These are phyloP conservation scores for Amiota minor DNA, from an alignment of 2,888 invertebrate species.

Conservation along the genomic window DNA sequence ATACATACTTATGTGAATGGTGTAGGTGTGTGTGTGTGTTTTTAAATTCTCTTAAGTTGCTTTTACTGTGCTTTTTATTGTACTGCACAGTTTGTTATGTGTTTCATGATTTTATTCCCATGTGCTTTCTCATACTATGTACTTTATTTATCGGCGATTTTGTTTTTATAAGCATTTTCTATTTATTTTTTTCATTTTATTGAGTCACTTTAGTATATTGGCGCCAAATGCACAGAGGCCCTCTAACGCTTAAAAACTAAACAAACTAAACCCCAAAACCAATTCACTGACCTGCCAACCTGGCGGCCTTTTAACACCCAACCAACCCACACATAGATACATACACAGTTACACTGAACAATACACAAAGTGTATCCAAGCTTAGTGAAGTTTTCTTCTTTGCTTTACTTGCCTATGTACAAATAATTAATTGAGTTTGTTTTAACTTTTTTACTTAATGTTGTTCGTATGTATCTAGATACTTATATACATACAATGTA, in stretches of 20 bases:
- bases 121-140: neutral
- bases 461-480: too few species aligned
- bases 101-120: neutral
- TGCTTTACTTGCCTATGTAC: slow-evolving; percentile 27
- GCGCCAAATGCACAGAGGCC: neutral
- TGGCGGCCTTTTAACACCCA: slow-evolving; percentile 22
- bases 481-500: neutral
- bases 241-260: neutral
- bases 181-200: neutral
- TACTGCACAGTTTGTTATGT: neutral
- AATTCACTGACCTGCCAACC: neutral
- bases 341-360: slow-evolving; percentile 1
- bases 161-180: slow-evolving; percentile 25
- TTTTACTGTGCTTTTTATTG: neutral
- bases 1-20: neutral
- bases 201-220: neutral
- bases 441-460: slow-evolving; percentile 24
- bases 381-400: neutral
- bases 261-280: too few species aligned
- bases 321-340: slow-evolving; percentile 25
- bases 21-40: neutral
- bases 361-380: neutral
- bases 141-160: slow-evolving; percentile 8
- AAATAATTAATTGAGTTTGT: slow-evolving; percentile 62
- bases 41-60: neutral